Conservation (phyloP, 2,888 invertebrate species). For the Temnothorax ravouxi region DNA sequence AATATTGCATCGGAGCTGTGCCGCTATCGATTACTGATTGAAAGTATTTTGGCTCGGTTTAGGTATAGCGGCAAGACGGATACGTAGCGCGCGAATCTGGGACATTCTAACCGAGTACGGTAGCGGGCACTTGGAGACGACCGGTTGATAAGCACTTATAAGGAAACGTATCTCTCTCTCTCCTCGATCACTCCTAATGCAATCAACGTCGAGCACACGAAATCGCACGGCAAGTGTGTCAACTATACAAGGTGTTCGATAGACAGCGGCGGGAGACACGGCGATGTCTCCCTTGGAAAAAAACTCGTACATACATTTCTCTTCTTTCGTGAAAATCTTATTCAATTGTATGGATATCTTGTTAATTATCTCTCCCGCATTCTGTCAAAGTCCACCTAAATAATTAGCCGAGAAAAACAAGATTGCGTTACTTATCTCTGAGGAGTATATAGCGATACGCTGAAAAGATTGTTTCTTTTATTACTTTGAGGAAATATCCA, state of each 20-base stretch:
- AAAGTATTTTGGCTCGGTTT: slow-evolving; percentile 41
- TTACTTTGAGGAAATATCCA: not conserved
- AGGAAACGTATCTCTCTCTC: slow-evolving; percentile 33
- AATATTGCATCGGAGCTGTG: slow-evolving; percentile 31
- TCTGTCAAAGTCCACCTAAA: not conserved
- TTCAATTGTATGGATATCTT: not conserved
- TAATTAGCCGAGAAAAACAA: not conserved
- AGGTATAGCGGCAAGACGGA: not conserved
- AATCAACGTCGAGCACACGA: slow-evolving; percentile 14
- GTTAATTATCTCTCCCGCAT: not conserved
- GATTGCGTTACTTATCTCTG: not conserved
- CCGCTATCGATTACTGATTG: slow-evolving; percentile 48
- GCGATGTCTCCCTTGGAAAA: not conserved
- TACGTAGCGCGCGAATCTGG: slow-evolving; percentile 31
- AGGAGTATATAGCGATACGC: not conserved
- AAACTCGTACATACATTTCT: not conserved
- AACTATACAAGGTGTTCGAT: not conserved
- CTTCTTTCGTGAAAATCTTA: not conserved
- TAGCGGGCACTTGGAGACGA: slow-evolving; percentile 14
- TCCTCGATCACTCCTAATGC: not conserved
- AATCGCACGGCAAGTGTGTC: slow-evolving; percentile 9
- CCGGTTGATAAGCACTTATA: slow-evolving; percentile 48
- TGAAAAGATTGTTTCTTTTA: not conserved
- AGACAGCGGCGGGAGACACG: not conserved
- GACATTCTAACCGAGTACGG: slow-evolving; percentile 36